Evolutionary conservation across 2,797 vertebrate species (phyloP).

Genomic region (Leptodactylus fallax): DNA sequence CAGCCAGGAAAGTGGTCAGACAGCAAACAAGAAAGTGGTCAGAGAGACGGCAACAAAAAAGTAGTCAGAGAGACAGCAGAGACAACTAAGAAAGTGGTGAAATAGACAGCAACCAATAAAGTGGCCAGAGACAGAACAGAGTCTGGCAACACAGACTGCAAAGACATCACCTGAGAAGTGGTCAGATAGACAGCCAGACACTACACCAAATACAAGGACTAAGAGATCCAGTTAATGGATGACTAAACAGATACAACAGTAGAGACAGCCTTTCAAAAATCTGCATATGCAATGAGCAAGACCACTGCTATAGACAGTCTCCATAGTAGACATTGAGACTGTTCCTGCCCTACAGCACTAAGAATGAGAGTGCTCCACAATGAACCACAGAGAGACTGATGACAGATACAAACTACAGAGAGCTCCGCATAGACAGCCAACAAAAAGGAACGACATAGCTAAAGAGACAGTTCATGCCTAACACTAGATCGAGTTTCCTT

Average conservation of each 20-base stretch:
- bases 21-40: not conserved
- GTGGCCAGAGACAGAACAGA: too few species aligned
- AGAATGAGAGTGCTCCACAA: not conserved
- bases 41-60: constrained; percentile 2
- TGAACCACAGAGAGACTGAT: not conserved
- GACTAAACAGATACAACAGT: not conserved
- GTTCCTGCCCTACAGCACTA: not conserved
- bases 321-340: not conserved
- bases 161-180: too few species aligned
- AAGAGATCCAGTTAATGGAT: not conserved
- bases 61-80: not conserved
- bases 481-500: not conserved
- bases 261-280: not conserved
- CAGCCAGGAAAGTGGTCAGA: too few species aligned
- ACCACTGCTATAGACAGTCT: not conserved
- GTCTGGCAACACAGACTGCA: too few species aligned
- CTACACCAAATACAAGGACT: not conserved
- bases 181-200: not conserved
- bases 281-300: not conserved
- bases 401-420: not conserved
- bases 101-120: not conserved
- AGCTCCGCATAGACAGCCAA: not conserved
- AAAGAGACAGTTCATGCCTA: not conserved
- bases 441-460: not conserved
- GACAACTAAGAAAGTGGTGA: not conserved